Evolutionary conservation across 2,113 vertebrate genomes (phyloP).

Genomic region (Neogobius melanostomus): DNA sequence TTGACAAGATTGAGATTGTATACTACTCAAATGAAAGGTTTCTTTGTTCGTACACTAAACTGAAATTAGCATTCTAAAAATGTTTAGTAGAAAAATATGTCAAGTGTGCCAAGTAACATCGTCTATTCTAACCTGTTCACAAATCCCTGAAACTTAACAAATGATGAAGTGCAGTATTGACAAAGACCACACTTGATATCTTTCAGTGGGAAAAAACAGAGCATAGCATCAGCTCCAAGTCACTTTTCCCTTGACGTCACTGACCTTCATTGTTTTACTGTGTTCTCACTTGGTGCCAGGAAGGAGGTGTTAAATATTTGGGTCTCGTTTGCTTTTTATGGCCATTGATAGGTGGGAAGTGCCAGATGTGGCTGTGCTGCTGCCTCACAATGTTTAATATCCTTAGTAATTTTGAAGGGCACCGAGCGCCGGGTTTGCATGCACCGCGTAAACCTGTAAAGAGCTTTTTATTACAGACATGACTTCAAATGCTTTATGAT

Average conservation of each 20-base stretch:
- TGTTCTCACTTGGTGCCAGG: constrained; percentile 19
- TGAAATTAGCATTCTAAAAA: not conserved
- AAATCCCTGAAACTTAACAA: not conserved
- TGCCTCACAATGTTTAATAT: not conserved
- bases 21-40: too few relatives aligned
- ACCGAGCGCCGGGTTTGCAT: not conserved
- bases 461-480: constrained; percentile 1
- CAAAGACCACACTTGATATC: not conserved
- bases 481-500: constrained; percentile 12
- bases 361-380: constrained; percentile 22
- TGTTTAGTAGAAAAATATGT: not conserved
- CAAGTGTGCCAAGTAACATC: not conserved
- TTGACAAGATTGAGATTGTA: too few relatives aligned
- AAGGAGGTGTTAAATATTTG: constrained; percentile 31
- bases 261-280: not conserved
- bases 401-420: constrained; percentile 1
- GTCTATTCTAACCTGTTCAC: not conserved
- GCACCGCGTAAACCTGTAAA: constrained; percentile 7
- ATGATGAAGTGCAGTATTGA: not conserved
- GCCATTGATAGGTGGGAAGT: constrained; percentile 27
- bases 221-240: not conserved
- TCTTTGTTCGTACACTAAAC: too few relatives aligned
- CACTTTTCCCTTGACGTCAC: constrained; percentile 12
- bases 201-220: not conserved
- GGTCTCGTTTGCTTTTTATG: constrained; percentile 18